phyloP scores from a whole-genome alignment of 2,113 vertebrate genomes.

The Phodopus roborovskii region DNA sequence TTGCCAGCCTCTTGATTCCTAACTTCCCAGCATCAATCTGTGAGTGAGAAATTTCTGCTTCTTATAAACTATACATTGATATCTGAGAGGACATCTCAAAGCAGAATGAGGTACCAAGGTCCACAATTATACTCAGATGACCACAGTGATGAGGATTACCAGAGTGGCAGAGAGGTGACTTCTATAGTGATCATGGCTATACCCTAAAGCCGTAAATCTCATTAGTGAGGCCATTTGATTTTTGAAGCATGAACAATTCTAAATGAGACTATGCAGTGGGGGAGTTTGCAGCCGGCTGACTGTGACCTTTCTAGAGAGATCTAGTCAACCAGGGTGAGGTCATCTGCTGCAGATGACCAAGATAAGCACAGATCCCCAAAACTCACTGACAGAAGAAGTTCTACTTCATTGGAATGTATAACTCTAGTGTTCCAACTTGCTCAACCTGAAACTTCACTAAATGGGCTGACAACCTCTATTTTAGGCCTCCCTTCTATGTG shows the following conservation, averaged over 20 bases:
- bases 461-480: not conserved
- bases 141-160: not conserved
- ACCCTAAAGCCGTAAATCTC: not conserved
- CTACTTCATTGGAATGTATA: not conserved
- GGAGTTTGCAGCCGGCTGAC: not conserved
- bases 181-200: not conserved
- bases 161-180: not conserved
- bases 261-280: not conserved
- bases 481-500: not conserved
- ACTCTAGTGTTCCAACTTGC: not conserved
- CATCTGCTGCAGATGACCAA: not conserved
- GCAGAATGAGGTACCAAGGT: not conserved
- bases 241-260: not conserved
- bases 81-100: not conserved
- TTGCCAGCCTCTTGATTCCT: not conserved
- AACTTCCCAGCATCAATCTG: not conserved
- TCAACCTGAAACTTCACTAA: not conserved
- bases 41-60: not conserved
- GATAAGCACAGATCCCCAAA: not conserved
- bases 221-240: not conserved
- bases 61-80: not conserved
- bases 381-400: not conserved
- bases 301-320: not conserved
- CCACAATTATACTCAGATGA: not conserved
- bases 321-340: not conserved